Evolutionary conservation across 2,888 invertebrate genomes (phyloP), one percentile per base, ranked within the genome.

Genomic region (Celastrina argiolus): DNA sequence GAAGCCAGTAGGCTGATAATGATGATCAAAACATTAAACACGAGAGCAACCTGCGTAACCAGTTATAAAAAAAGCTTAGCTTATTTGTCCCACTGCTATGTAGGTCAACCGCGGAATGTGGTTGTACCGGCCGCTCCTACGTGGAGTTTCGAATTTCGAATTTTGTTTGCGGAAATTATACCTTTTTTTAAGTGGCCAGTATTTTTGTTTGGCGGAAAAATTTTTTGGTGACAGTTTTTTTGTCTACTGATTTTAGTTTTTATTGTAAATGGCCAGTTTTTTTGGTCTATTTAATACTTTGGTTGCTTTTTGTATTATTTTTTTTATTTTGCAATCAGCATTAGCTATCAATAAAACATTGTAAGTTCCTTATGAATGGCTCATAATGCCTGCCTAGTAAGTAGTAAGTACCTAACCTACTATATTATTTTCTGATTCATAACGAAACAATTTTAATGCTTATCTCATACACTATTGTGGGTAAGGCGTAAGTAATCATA

Each of bases 101-200:
- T 89, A 85, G 90, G 90, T 89, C 89, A 90, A 75, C 72, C 74
- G 78, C 81, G 84, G 90, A 90, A 90, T 90, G 90, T 83, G 79
- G 85, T 82, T 78, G 74, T 75, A 83, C 86, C 77, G 80, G 89
- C 88, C 87, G 85, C 87, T 83, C 88, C 87, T 85, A 85, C 86
- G 14, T 51, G 3, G 51, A 51, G 51, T 51, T 51, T 51, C 51
- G 22, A 51, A 51, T 51, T 51, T 51, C 51, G 22, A 51, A 26
- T 51, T 51, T 51, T 51, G 31, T 36, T 34, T 45, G 45, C 64
- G 64, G 64, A 64, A 64, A 64, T 51, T 45, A 51, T 51, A 51
- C 51, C 22, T 51, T 51, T 51, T 51, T 51, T 12, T 4, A 51
- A 45, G 12, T 22, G 22, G 14, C 51, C 14, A 12, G 4, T 12